Percentiles rank a stretch among this genome's conserved stretches.
phyloP scores from a whole-genome alignment of 2,113 vertebrate species.

The Megaceryle maxima region DNA sequence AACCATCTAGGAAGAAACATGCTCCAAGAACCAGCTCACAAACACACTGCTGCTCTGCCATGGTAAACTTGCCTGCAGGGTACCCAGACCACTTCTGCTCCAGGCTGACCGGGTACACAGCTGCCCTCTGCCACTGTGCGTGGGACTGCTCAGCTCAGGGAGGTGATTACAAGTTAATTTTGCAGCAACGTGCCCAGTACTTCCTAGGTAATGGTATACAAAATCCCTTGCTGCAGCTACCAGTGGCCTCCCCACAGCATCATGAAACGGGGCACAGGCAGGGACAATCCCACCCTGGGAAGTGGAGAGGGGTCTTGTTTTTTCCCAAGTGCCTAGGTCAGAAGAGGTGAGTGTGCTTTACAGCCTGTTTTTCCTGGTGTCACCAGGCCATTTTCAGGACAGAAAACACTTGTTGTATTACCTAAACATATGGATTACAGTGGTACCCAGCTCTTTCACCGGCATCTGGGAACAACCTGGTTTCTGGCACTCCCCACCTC shows the following conservation, averaged over 20 bases:
- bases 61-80: accelerated
- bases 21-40: not conserved
- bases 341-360: not conserved
- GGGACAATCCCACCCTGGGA: not conserved
- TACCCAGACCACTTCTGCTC: not conserved
- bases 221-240: not conserved
- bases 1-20: not conserved
- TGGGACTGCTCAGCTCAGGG: not conserved
- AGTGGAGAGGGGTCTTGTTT: not conserved
- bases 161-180: not conserved
- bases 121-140: accelerated
- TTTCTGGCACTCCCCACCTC: not conserved
- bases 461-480: not conserved
- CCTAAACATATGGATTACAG: constrained; percentile 25
- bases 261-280: not conserved
- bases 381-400: not conserved
- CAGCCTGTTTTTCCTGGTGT: not conserved
- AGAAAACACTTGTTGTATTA: constrained; percentile 17
- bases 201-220: not conserved
- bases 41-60: not conserved
- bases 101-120: accelerated
- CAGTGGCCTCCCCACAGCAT: not conserved
- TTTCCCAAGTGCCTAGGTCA: not conserved
- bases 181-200: accelerated
- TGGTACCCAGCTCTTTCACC: not conserved